phyloP scores from a whole-genome alignment of 2,113 vertebrate genomes.

The Suricata suricatta region DNA sequence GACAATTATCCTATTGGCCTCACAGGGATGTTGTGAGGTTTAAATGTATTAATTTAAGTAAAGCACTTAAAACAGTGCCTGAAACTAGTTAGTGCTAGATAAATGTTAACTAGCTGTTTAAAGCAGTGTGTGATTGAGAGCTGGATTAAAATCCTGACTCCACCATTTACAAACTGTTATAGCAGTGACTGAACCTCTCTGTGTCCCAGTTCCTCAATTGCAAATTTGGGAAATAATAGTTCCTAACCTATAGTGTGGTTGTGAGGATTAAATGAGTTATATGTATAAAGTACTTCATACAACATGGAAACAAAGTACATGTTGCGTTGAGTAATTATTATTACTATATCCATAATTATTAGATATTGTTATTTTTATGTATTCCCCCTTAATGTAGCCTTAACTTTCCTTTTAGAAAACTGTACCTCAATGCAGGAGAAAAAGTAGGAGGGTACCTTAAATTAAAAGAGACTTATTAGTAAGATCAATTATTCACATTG shows the following conservation, averaged over 20 bases:
- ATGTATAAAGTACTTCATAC: background rate
- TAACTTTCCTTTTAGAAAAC: background rate
- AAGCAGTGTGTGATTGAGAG: background rate
- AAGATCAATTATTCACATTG: background rate
- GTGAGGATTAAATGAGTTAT: background rate
- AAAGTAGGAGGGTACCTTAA: background rate
- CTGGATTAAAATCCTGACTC: background rate
- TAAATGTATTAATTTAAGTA: background rate
- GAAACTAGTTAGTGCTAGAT: background rate
- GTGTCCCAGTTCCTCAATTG: background rate
- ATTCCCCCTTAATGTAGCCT: background rate
- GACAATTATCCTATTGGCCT: background rate
- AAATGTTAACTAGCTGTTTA: background rate
- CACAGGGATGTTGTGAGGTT: background rate
- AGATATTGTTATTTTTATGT: background rate
- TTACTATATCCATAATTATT: background rate
- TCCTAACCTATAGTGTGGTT: background rate
- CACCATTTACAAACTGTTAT: background rate
- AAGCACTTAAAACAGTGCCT: background rate
- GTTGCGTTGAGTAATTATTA: background rate
- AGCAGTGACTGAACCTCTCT: background rate
- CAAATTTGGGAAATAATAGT: background rate
- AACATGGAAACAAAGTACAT: background rate
- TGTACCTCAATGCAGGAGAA: background rate
- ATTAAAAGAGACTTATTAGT: background rate